These are phyloP conservation scores for Stichopus horrens DNA, from an alignment of 53 echinoderm and acorn worm species.

Conservation along the genomic window DNA sequence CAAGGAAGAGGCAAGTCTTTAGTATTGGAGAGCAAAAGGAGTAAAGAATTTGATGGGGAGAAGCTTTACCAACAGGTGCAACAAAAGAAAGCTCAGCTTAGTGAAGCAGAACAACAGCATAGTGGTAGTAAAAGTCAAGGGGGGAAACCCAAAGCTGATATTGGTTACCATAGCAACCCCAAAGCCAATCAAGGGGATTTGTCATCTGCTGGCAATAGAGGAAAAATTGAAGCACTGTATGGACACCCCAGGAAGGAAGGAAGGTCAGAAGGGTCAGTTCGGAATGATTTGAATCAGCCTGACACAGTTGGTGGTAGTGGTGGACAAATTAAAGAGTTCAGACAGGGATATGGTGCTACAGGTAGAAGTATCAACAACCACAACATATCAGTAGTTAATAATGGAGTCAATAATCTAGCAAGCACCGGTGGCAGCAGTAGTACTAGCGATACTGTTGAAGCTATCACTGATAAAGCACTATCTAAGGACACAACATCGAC, in stretches of 20 bases:
- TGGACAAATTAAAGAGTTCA: neutral
- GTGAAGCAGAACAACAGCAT: neutral
- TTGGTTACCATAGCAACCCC: constrained; percentile 28
- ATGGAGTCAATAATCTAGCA: neutral
- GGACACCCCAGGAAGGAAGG: constrained; percentile 29
- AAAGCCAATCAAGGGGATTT: constrained; percentile 1
- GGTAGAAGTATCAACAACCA: neutral
- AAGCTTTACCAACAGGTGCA: constrained; percentile 27
- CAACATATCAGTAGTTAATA: neutral
- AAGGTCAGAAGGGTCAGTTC: constrained; percentile 21
- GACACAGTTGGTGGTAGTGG: constrained; percentile 3
- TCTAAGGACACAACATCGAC: neutral
- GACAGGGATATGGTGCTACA: neutral
- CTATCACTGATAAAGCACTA: neutral
- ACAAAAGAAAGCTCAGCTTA: neutral
- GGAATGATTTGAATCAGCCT: constrained; percentile 25
- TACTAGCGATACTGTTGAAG: neutral
- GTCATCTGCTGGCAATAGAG: neutral
- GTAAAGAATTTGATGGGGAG: constrained; percentile 5
- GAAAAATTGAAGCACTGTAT: constrained; percentile 2
- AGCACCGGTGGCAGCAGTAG: neutral
- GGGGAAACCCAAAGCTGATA: constrained; percentile 35
- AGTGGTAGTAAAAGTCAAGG: neutral
- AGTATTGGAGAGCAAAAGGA: neutral
- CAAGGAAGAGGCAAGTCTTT: neutral